Evolutionary conservation across 2,797 vertebrate species (phyloP).

Genomic region (Neostethus bicornis): DNA sequence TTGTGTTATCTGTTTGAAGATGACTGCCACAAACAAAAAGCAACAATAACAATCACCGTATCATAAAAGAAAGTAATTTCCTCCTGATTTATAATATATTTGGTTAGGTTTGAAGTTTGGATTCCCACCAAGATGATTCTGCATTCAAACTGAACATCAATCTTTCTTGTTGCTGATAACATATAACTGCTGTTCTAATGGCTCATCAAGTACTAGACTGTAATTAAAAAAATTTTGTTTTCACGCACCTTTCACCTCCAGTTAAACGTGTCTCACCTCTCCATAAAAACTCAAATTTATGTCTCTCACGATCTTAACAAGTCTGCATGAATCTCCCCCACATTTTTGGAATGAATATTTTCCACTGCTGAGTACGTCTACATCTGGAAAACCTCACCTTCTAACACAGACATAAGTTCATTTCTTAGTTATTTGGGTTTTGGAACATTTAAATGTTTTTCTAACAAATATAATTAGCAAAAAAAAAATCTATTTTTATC

Average conservation of each 20-base stretch:
- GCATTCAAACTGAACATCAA: slow-evolving; percentile 44
- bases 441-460: slow-evolving; percentile 16
- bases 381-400: slow-evolving; percentile 47
- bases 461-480: neutral
- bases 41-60: too few species aligned
- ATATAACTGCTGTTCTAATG: slow-evolving; percentile 1
- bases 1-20: slow-evolving; percentile 18
- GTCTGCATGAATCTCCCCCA: slow-evolving; percentile 37
- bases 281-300: slow-evolving; percentile 30
- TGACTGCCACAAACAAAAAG: too few species aligned
- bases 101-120: slow-evolving; percentile 33
- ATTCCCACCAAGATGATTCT: slow-evolving; percentile 44
- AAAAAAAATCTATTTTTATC: neutral
- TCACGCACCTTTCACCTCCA: neutral
- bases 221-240: slow-evolving; percentile 9
- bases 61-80: slow-evolving; percentile 36
- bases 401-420: slow-evolving; percentile 21
- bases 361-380: slow-evolving; percentile 56
- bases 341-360: slow-evolving; percentile 39
- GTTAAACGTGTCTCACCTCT: slow-evolving; percentile 16
- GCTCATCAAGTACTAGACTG: slow-evolving; percentile 3
- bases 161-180: slow-evolving; percentile 42
- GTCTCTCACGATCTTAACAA: slow-evolving; percentile 36
- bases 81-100: slow-evolving; percentile 31
- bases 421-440: slow-evolving; percentile 34